Evolutionary conservation across 2,888 invertebrate species (phyloP), one percentile per base, ranked within the genome.

Genomic region (Morinoia aosen): DNA sequence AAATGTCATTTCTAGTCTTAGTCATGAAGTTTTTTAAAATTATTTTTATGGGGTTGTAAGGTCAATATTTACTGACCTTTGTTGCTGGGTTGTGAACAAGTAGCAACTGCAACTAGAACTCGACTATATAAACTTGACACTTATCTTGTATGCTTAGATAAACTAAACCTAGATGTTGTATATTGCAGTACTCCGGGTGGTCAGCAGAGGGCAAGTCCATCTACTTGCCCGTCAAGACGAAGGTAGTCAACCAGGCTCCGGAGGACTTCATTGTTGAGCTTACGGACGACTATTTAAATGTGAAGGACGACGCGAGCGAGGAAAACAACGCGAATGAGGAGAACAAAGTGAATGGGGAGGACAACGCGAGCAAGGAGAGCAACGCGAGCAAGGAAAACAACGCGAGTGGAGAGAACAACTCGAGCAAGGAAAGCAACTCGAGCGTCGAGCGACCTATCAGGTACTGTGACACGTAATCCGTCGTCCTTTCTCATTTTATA

Each of bases 211-310:
- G 98, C 97, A 98, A 98, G 97, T 98, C 98, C 97, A 97, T 98
- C 97, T 98, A 98, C 97, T 98, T 98, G 95, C 98, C 98, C 97
- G 98, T 98, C 95, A 98, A 98, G 91, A 98, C 98, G 11, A 98
- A 98, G 97, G 98, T 98, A 97, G 98, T 98, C 97, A 98, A 98
- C 61, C 98, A 98, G 97, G 98, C 98, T 96, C 98, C 98, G 97
- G 97, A 98, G 96, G 98, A 98, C 97, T 98, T 98, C 2, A 98
- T 98, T 97, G 98, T 98, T 56, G 98, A 98, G 97, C 98, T 98
- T 97, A 56, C 97, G 10, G 96, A 96, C n/a, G 95, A 96, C 48
- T 48, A 48, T 5, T 48, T 48, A 48, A 48, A 48, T 48, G 48
- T 48, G 48, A 48, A 48, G 48, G 5, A 48, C 48, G 48, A 48